These are phyloP conservation scores for Megathymus violae DNA, from an alignment of 1,140 invertebrate genomes.

Conservation along the genomic window DNA sequence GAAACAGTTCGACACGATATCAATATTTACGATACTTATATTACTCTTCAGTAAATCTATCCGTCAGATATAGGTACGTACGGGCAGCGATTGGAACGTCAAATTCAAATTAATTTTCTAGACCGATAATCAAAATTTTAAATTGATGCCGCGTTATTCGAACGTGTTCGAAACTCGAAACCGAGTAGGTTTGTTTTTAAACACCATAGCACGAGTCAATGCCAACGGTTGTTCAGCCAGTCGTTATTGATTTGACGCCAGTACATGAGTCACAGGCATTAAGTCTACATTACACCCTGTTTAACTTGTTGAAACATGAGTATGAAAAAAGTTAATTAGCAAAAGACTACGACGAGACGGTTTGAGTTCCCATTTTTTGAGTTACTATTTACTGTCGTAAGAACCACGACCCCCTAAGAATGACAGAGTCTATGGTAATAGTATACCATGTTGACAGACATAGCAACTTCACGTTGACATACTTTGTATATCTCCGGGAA, in stretches of 20 bases:
- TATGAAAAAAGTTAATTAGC: conserved; percentile 25
- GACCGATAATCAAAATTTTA: background rate
- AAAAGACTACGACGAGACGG: background rate
- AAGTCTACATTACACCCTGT: conserved; percentile 38
- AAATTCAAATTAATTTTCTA: background rate
- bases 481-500: too few relatives aligned
- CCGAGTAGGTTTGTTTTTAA: conserved; percentile 20
- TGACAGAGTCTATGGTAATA: too few relatives aligned
- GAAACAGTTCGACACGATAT: too few relatives aligned
- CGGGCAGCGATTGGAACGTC: too few relatives aligned
- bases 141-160: background rate
- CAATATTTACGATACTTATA: too few relatives aligned
- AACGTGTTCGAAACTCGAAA: conserved; percentile 18
- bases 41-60: too few relatives aligned
- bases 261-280: conserved; percentile 42
- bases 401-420: too few relatives aligned
- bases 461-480: too few relatives aligned
- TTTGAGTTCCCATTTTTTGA: background rate
- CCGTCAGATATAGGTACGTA: too few relatives aligned
- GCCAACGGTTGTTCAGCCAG: conserved; percentile 39
- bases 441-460: too few relatives aligned
- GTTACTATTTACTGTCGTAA: background rate
- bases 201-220: conserved; percentile 35
- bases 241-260: conserved; percentile 47
- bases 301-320: conserved; percentile 41